Base-by-base conservation (phyloP, 1,140 invertebrate genomes). In the Leucophenga varia region DNA sequence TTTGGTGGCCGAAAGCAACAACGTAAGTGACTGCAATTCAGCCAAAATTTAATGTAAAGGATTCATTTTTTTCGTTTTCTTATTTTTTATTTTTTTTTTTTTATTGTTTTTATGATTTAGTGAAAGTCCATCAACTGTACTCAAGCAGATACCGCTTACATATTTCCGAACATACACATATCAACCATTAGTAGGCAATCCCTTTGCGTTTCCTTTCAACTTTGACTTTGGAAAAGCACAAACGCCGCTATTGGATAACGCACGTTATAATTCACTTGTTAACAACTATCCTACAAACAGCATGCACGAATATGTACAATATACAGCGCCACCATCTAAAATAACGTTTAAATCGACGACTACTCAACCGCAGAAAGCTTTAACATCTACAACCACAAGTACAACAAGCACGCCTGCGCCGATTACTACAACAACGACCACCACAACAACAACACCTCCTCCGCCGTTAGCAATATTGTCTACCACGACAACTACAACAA, bases 81-180 rank as follows among this genome's bases (percentile, higher is more conserved):
- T 2, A 35, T 14, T 35, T 2, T 14, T 8, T 8, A 21, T 36
- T 16, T 12, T 10, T 20, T 37, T 25, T 47, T 34, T 21, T 21
- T 22, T 13, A 31, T 12, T 18, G 31, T 30, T 21, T 13, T 30
- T 22, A 20, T 42, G 30, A 41, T 47, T 13, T 30, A 72, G 69
- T 3, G 65, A 70, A 52, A 25, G 61, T 2, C 60, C 67, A 0
- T 46, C 49, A 10, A 28, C 43, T 17, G 28, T 67, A 30, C 35
- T 73, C 30, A 71, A 73, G 14, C 70, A 73, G 42, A 73, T 73
- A 0, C 70, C 70, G 2, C 49, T 73, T 13, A 72, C 70, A 31
- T 73, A 73, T 28, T 73, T 72, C 41, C 70, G 70, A 14, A 73
- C 69, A 0, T 73, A 73, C 43, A 73, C 70, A 4, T 73, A 73